Evolutionary conservation across 2,797 vertebrate genomes (phyloP).

Genomic region (Rhyacichthys aspro): DNA sequence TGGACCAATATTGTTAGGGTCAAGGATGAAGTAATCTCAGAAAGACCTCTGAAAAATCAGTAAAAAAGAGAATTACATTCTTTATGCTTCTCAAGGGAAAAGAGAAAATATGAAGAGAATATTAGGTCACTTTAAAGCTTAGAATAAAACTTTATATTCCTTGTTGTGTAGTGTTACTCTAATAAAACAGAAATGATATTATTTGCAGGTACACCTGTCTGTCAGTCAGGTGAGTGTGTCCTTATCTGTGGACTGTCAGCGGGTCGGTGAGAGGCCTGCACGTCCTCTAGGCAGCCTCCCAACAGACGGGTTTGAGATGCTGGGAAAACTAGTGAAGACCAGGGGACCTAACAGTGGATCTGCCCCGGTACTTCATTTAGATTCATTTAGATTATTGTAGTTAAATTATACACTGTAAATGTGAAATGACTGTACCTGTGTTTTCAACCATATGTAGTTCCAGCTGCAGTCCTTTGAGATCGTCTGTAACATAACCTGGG

Average conservation of each 20-base stretch:
- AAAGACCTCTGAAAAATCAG: no score
- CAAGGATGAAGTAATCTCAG: no score
- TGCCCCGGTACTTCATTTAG: constrained; percentile 70
- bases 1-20: no score
- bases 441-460: constrained; percentile 73
- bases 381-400: background rate
- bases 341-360: constrained; percentile 89
- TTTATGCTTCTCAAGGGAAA: no score
- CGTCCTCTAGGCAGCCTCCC: constrained; percentile 82
- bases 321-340: constrained; percentile 89
- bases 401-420: background rate
- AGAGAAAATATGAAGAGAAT: no score
- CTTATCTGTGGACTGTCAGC: constrained; percentile 91
- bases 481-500: constrained; percentile 86
- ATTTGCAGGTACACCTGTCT: constrained; percentile 86
- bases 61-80: no score
- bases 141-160: no score
- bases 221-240: constrained; percentile 86
- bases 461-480: constrained; percentile 91
- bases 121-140: no score
- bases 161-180: no score
- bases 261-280: constrained; percentile 83
- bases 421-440: background rate
- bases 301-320: constrained; percentile 86
- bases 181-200: no score